Percentiles rank a stretch among this genome's conserved stretches.
These are phyloP conservation scores for Microcebus griseorufus DNA, from an alignment of 2,113 vertebrate species.

Conservation along the genomic window DNA sequence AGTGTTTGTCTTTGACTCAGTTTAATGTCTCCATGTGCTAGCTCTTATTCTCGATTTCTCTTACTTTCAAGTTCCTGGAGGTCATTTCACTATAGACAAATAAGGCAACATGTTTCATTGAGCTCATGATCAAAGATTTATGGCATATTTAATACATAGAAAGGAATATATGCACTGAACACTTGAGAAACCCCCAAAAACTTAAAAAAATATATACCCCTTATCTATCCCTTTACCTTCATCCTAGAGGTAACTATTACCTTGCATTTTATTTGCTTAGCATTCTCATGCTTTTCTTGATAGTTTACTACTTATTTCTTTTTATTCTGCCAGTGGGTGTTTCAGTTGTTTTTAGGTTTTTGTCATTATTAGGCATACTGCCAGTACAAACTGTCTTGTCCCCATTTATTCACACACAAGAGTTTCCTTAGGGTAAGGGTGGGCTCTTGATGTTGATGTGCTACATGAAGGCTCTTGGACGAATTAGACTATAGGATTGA, in stretches of 20 bases:
- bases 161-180: background rate
- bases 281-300: background rate
- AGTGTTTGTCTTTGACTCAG: background rate
- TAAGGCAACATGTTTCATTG: background rate
- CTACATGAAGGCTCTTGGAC: background rate
- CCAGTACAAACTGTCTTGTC: background rate
- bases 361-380: background rate
- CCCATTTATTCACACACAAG: background rate
- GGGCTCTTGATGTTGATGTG: background rate
- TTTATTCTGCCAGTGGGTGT: background rate
- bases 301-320: background rate
- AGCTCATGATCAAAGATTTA: background rate
- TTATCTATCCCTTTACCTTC: background rate
- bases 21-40: background rate
- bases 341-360: background rate
- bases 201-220: background rate
- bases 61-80: conserved; percentile 19
- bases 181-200: background rate
- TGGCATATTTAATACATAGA: background rate
- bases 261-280: conserved; percentile 29
- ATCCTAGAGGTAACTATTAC: background rate
- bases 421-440: background rate
- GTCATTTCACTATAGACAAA: background rate
- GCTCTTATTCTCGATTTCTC: background rate
- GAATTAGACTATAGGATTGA: background rate